Evolutionary conservation across 2,113 vertebrate species (phyloP).

Genomic region (Murina feae): DNA sequence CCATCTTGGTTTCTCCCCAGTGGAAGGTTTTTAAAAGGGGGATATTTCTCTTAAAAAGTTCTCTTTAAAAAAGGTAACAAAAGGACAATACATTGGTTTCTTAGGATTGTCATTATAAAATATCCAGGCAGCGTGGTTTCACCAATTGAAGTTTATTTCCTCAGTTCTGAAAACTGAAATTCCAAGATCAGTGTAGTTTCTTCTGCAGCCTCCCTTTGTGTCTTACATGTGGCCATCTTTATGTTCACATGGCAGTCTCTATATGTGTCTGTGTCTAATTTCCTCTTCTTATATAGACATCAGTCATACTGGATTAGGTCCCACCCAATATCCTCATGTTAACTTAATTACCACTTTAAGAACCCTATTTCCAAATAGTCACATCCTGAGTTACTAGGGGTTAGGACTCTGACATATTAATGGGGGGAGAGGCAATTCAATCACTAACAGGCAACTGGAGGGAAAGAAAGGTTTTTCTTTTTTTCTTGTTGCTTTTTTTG

Average conservation of each 20-base stretch:
- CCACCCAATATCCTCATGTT: background rate
- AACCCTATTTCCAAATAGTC: background rate
- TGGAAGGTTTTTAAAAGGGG: background rate
- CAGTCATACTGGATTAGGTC: background rate
- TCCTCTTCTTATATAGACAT: background rate
- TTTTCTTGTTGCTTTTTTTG: background rate
- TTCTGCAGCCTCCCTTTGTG: background rate
- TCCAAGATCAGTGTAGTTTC: background rate
- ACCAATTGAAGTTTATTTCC: background rate
- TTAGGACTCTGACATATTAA: background rate
- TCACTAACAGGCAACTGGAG: background rate
- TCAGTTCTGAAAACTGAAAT: background rate
- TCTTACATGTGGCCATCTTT: background rate
- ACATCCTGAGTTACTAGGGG: background rate
- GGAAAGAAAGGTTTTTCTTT: background rate
- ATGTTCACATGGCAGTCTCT: background rate
- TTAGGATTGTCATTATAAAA: background rate
- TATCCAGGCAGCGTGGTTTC: background rate
- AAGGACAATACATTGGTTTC: background rate
- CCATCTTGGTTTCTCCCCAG: too few species aligned
- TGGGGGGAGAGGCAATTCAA: background rate
- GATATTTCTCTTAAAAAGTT: background rate
- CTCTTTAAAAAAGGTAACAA: background rate
- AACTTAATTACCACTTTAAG: background rate
- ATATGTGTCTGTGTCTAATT: background rate